Conservation (phyloP, 2,113 vertebrate species). For the Serinus canaria region DNA sequence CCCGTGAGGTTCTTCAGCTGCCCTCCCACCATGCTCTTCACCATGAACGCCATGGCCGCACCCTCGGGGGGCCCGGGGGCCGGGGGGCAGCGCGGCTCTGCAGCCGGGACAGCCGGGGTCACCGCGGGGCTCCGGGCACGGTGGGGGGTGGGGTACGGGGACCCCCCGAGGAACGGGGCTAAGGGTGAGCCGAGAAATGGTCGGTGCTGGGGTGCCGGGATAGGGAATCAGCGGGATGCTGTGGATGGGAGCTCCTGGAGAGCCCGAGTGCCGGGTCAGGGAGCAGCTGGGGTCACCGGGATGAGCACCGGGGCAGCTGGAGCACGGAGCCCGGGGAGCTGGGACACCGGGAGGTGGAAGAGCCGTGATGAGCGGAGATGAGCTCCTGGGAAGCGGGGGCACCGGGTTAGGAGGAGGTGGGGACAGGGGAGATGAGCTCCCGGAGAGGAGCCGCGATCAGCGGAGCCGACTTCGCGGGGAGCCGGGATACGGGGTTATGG, state of each 20-base stretch:
- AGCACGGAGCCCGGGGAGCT: neutral
- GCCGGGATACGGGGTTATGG: neutral
- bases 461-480: neutral
- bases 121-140: neutral
- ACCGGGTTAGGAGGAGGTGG: neutral
- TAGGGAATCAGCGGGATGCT: neutral
- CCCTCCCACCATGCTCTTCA: constrained; percentile 95
- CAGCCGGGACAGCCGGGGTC: neutral
- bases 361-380: neutral
- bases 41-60: constrained; percentile 91
- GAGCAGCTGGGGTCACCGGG: neutral
- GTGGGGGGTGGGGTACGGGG: fast-evolving
- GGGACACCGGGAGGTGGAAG: neutral
- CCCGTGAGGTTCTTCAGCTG: constrained; percentile 97
- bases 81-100: neutral
- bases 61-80: neutral
- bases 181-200: fast-evolving
- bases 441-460: neutral
- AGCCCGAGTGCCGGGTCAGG: fast-evolving
- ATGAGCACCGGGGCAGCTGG: neutral
- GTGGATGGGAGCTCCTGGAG: fast-evolving
- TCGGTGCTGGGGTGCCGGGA: neutral
- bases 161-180: neutral
- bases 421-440: neutral
- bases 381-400: neutral